These are phyloP conservation scores for Lanius collurio DNA, from an alignment of 2,113 vertebrate species.

Conservation along the genomic window DNA sequence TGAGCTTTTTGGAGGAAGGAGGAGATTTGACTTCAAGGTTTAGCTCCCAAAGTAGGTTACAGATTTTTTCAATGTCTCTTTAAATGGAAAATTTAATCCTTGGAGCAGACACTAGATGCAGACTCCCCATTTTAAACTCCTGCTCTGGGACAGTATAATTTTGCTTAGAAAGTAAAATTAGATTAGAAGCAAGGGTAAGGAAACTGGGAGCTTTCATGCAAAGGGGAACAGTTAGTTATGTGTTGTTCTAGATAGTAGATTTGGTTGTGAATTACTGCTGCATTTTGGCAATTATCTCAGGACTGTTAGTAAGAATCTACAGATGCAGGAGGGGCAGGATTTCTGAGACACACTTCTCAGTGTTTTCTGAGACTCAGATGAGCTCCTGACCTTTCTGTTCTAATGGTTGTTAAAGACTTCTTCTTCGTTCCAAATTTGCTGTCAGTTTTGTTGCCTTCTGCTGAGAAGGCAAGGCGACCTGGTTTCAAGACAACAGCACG, in stretches of 20 bases:
- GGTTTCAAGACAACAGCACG: too few relatives aligned
- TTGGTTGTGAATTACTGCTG: not conserved
- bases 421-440: not conserved
- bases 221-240: not conserved
- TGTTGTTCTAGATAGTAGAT: not conserved
- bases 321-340: not conserved
- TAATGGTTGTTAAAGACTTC: not conserved
- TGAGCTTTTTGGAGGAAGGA: not conserved
- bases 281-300: not conserved
- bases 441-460: too few relatives aligned
- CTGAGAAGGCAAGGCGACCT: too few relatives aligned
- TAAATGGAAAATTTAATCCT: not conserved
- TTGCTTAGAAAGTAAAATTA: not conserved
- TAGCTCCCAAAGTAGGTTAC: not conserved
- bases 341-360: not conserved
- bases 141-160: not conserved
- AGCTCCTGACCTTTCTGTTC: not conserved
- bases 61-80: not conserved
- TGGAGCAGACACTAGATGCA: not conserved
- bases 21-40: not conserved
- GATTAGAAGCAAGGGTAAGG: not conserved
- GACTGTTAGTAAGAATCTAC: not conserved
- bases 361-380: not conserved
- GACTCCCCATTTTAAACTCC: not conserved
- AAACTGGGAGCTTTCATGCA: not conserved